phyloP scores from a whole-genome alignment of 1,140 invertebrate genomes.

The Acyrthosiphon pisum region DNA sequence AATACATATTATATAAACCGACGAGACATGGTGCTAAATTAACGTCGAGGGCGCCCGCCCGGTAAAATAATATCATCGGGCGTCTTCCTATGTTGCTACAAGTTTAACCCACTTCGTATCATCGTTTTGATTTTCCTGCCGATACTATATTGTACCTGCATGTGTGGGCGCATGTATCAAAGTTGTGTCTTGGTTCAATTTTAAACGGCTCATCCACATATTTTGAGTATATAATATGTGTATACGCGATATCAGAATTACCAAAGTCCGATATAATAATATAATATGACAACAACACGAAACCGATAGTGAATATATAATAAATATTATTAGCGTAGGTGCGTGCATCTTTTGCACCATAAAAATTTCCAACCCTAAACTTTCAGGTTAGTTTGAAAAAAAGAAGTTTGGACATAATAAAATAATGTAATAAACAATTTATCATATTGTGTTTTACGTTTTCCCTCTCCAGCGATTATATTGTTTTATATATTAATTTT shows the following conservation, averaged over 20 bases:
- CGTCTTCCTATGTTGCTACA: background rate
- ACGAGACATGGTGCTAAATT: constrained; percentile 34
- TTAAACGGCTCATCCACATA: background rate
- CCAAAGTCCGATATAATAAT: background rate
- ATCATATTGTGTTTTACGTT: background rate
- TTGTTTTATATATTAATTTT: background rate
- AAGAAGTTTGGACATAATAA: background rate
- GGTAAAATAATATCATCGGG: background rate
- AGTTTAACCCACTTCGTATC: background rate
- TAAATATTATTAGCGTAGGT: background rate
- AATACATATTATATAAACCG: background rate
- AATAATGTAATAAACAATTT: background rate
- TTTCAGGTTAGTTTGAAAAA: background rate
- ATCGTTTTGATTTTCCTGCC: background rate
- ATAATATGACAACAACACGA: background rate
- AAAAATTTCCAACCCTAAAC: background rate
- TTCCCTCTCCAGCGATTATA: background rate
- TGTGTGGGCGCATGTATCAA: no score
- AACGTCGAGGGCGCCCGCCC: constrained; percentile 4
- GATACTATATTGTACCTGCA: background rate
- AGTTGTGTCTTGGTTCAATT: background rate
- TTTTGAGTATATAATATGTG: no score
- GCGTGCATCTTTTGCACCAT: background rate
- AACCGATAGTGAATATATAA: background rate
- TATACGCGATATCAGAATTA: background rate